Percentiles rank a stretch among this genome's conserved stretches.
Conservation (phyloP, 2,113 vertebrate species). For the Melanocharis versteri region DNA sequence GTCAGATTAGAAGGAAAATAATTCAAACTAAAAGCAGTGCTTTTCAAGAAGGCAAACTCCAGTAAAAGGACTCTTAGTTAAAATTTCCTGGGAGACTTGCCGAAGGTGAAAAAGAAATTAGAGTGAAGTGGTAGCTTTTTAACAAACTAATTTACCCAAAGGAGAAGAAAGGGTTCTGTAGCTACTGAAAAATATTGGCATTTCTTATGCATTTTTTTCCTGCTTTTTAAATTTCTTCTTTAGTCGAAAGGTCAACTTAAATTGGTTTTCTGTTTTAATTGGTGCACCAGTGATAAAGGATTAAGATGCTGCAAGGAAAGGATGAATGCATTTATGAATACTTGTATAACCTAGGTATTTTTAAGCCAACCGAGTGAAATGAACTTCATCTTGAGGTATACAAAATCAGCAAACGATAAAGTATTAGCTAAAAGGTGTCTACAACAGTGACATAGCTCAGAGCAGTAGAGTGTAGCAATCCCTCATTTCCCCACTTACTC, state of each 20-base stretch:
- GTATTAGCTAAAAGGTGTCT: not conserved
- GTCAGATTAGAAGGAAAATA: not conserved
- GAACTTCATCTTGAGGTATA: not conserved
- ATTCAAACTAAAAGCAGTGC: not conserved
- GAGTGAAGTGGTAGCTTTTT: not conserved
- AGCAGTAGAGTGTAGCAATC: not conserved
- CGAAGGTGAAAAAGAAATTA: not conserved
- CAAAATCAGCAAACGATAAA: not conserved
- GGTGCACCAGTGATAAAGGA: not conserved
- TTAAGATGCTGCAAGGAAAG: not conserved
- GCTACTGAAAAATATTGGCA: not conserved
- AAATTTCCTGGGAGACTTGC: not conserved
- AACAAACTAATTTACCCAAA: not conserved
- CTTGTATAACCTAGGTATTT: not conserved
- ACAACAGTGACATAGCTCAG: not conserved
- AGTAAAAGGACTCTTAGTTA: not conserved
- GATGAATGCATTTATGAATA: not conserved
- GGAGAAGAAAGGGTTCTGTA: not conserved
- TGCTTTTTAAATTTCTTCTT: not conserved
- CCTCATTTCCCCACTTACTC: slow-evolving; percentile 46
- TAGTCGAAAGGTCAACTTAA: not conserved
- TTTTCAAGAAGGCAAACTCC: not conserved
- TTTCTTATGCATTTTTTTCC: not conserved
- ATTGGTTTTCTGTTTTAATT: not conserved
- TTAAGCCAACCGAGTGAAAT: not conserved